Evolutionary conservation across 1,140 invertebrate species (phyloP).

Genomic region (Latrodectus geometricus): DNA sequence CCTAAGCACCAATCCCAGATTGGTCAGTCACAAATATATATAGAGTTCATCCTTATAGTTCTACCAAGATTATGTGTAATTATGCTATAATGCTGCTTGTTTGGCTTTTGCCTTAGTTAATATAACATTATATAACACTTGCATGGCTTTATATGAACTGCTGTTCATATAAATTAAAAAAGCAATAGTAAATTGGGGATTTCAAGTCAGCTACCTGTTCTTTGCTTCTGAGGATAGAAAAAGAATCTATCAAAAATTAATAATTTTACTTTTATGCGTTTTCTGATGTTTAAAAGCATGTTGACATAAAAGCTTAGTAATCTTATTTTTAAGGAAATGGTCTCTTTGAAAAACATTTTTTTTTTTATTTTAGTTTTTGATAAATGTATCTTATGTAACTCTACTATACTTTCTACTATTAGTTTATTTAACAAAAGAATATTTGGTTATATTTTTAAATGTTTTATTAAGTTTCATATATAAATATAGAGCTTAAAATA

Average conservation of each 20-base stretch:
- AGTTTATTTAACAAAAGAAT: too few species aligned
- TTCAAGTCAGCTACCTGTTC: too few species aligned
- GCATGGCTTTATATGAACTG: constrained; percentile 42
- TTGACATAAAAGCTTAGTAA: background rate
- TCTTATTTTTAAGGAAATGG: background rate
- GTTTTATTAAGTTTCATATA: too few species aligned
- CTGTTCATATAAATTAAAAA: background rate
- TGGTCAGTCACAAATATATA: constrained; percentile 42
- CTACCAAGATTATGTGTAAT: constrained; percentile 21
- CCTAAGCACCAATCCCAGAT: constrained; percentile 57
- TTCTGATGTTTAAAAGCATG: background rate
- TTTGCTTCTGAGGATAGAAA: too few species aligned
- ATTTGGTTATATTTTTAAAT: too few species aligned
- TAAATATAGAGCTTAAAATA: too few species aligned
- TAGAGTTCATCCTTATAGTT: constrained; percentile 6
- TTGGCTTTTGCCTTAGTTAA: constrained; percentile 47
- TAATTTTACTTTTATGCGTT: background rate
- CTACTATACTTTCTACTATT: too few species aligned
- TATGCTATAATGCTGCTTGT: constrained; percentile 19
- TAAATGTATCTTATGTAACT: too few species aligned
- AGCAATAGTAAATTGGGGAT: background rate
- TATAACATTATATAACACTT: constrained; percentile 21
- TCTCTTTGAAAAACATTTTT: too few species aligned
- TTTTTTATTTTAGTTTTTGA: too few species aligned
- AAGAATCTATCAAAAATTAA: background rate